phyloP scores from a whole-genome alignment of 2,888 invertebrate genomes.

The Pollenia angustigena region DNA sequence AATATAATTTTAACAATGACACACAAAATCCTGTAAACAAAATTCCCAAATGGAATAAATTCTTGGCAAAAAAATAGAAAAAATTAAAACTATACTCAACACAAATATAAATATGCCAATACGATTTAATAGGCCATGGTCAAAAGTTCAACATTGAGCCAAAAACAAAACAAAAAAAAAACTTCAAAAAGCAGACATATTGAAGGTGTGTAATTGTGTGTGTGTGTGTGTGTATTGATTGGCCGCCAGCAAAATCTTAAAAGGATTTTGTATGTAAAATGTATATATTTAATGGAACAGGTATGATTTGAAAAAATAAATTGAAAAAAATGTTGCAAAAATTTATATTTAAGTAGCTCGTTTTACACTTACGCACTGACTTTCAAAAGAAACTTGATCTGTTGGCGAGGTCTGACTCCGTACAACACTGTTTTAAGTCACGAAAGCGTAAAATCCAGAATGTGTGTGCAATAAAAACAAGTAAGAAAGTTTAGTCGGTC shows the following conservation, averaged over 20 bases:
- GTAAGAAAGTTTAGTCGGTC: too few relatives aligned
- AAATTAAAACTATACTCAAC: not conserved
- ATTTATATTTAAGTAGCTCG: not conserved
- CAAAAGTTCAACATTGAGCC: slow-evolving; percentile 57
- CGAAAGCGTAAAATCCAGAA: slow-evolving; percentile 35
- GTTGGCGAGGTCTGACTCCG: slow-evolving; percentile 1
- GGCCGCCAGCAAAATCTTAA: slow-evolving; percentile 1
- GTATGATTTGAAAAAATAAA: slow-evolving; percentile 18
- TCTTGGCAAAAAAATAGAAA: not conserved
- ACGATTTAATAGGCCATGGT: slow-evolving; percentile 71
- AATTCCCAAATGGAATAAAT: slow-evolving; percentile 5
- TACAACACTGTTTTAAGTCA: slow-evolving; percentile 11
- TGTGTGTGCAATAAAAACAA: slow-evolving; percentile 5
- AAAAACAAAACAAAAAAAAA: not conserved
- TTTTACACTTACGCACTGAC: slow-evolving; percentile 41
- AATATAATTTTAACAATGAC: slow-evolving; percentile 26
- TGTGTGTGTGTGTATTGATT: too few relatives aligned
- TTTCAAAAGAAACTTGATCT: slow-evolving; percentile 49
- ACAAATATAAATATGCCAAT: slow-evolving; percentile 29
- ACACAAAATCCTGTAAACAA: slow-evolving; percentile 2
- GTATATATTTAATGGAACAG: slow-evolving; percentile 15
- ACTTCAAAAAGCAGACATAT: not conserved
- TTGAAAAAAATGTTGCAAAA: not conserved
- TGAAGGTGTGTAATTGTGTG: not conserved
- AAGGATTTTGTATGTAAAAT: not conserved